Evolutionary conservation across 2,888 invertebrate species (phyloP).

Genomic region (Oscheius sp.): DNA sequence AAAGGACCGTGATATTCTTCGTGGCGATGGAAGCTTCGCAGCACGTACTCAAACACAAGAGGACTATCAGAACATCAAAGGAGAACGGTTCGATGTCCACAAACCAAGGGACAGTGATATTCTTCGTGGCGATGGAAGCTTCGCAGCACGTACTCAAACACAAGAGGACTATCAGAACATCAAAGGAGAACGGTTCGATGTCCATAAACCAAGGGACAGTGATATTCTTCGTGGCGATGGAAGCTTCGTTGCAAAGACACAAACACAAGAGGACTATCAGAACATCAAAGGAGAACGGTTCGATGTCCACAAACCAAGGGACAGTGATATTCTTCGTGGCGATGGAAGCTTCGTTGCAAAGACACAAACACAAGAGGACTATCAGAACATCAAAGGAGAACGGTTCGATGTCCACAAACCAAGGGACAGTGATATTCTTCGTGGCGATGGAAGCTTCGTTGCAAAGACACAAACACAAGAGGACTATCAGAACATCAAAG

Average conservation of each 20-base stretch:
- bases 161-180: slow-evolving; percentile 1
- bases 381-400: not conserved
- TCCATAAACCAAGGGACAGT: not conserved
- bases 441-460: slow-evolving; percentile 8
- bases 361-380: slow-evolving; percentile 14
- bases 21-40: slow-evolving; percentile 8
- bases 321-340: slow-evolving; percentile 7
- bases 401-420: not conserved
- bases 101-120: slow-evolving; percentile 1
- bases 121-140: slow-evolving; percentile 6
- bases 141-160: not conserved
- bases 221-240: slow-evolving; percentile 15
- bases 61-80: not conserved
- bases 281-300: not conserved
- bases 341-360: slow-evolving; percentile 1
- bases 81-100: not conserved
- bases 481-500: not conserved
- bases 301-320: not conserved
- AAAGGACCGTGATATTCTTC: not conserved
- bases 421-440: slow-evolving; percentile 7
- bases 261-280: slow-evolving; percentile 7
- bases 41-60: slow-evolving; percentile 5
- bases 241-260: not conserved
- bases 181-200: not conserved
- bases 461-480: slow-evolving; percentile 3